Base-by-base conservation (phyloP, 2,113 vertebrate species). In the Hepsetus odoe region DNA sequence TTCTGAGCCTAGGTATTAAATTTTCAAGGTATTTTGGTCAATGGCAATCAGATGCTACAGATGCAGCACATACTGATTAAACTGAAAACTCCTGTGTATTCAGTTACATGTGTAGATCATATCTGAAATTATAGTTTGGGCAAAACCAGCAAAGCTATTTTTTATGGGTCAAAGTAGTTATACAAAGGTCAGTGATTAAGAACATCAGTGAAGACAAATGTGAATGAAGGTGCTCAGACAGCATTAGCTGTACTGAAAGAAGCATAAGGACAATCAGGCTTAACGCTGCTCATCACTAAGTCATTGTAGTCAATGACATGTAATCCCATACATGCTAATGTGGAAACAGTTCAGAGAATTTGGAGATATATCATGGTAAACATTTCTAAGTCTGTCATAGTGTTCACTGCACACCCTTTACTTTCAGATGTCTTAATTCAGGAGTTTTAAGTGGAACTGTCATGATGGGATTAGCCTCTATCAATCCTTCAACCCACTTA, bases 401-500 rank as follows among this genome's bases (percentile, higher is more conserved):
- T 5, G 28, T 32, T 62, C 30, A n/a, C 38, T 7, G 3, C 30
- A 38, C 3, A 1, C 14, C 32, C 32, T 35, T 64, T n/a, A 8
- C 20, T 32, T 64, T 7, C 4, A 32, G 12, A 6, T 62, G 20
- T 11, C 32, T 49, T 26, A 51, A 24, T 51, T 53, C 40, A 32
- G 42, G 20, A 74, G 14, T 24, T 76, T 18, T 22, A 24, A 13
- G 32, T 18, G 61, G 33, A 42, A 55, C 59, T 22, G 9, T 16
- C 46, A 22, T 88, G 88, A 89, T 87, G 20, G 51, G 85, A 86
- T 79, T 89, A 35, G 44, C 82, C 82, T 83, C 49, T 1, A 42
- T 59, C 8, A 32, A n/a, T 64, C 30, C 62, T 33, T 49, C 14
- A 22, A 56, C 14, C 28, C 46, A 4, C 66, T 22, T 12, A 66